Base-by-base conservation (phyloP, 2,113 vertebrate genomes). In the Morphnarchus princeps region DNA sequence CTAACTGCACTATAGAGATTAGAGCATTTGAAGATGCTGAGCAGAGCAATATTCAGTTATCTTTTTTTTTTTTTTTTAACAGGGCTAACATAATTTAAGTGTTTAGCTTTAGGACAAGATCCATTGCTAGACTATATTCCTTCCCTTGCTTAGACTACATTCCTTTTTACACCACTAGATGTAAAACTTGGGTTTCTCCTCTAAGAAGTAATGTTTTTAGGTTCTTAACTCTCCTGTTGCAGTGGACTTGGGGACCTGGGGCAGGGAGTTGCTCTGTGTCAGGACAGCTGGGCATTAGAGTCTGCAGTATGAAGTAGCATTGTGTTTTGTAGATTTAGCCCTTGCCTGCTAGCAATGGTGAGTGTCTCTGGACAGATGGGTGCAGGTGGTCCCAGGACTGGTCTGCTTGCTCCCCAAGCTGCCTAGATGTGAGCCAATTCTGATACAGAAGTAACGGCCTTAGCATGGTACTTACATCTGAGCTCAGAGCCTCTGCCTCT, bases 401-500 rank as follows among this genome's bases (percentile, higher is more conserved):
- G 21, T 77, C 40, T 13, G 2, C 34, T 70, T 65, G 31, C 55
- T 90, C 22, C 31, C 36, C 55, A 28, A 10, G 62, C 24, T 85
- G 49, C 67, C 65, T 65, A 59, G 32, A 45, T 1, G 3, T 0
- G 5, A 49, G 36, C 6, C 66, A 49, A 34, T 16, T 40, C 82
- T 86, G 63, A 78, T 25, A 42, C n/a, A 74, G 42, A 78, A 91
- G 38, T n/a, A 71, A 78, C 2, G 14, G 52, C 28, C n/a, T 79
- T 29, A 62, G 21, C 0, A 0, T 89, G 59, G 63, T 3, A 7
- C 22, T n/a, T 91, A 6, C 8, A 25, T 22, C 34, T 49, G 50
- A 94, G 69, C 45, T 74, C 80, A 79, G 69, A 55, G 21, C 32
- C 47, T 54, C 55, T 87, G 63, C 32, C 38, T 59, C 54, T 78